Percentiles rank a stretch among this genome's conserved stretches.
Evolutionary conservation across 2,888 invertebrate genomes (phyloP).

Genomic region (Hydrotaea cyrtoneurina): DNA sequence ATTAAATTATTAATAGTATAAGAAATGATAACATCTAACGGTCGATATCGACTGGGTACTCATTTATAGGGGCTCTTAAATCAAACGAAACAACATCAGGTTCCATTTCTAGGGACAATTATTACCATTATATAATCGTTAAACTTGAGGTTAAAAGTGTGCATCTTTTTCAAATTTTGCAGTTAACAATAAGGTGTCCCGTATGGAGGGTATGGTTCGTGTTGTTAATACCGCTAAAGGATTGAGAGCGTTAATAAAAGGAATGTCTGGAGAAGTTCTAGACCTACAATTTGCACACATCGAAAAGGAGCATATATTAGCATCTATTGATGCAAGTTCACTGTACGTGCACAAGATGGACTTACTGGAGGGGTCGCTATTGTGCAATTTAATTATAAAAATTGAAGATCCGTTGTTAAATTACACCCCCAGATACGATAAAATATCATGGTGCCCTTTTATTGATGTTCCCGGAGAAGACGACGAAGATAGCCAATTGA

Average conservation of each 20-base stretch:
- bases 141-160: too few species aligned
- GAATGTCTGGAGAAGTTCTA: conserved; percentile 92
- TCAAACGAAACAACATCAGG: too few species aligned
- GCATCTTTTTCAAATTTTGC: conserved; percentile 33
- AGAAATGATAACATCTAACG: too few species aligned
- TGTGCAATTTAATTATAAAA: conserved; percentile 82
- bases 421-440: conserved; percentile 82
- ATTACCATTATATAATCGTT: neutral
- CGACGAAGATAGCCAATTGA: conserved; percentile 86
- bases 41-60: too few species aligned
- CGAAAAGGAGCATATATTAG: conserved; percentile 88
- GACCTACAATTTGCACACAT: conserved; percentile 95
- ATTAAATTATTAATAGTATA: too few species aligned
- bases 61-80: too few species aligned
- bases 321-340: conserved; percentile 93
- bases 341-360: conserved; percentile 91
- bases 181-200: conserved; percentile 79
- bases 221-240: conserved; percentile 87
- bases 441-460: conserved; percentile 97
- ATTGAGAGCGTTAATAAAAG: conserved; percentile 91
- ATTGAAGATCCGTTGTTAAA: conserved; percentile 80
- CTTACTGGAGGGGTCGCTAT: conserved; percentile 83
- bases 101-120: too few species aligned
- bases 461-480: conserved; percentile 76
- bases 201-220: conserved; percentile 88